Base-by-base conservation (phyloP, 2,888 invertebrate genomes). In the Athripsodes cinereus region DNA sequence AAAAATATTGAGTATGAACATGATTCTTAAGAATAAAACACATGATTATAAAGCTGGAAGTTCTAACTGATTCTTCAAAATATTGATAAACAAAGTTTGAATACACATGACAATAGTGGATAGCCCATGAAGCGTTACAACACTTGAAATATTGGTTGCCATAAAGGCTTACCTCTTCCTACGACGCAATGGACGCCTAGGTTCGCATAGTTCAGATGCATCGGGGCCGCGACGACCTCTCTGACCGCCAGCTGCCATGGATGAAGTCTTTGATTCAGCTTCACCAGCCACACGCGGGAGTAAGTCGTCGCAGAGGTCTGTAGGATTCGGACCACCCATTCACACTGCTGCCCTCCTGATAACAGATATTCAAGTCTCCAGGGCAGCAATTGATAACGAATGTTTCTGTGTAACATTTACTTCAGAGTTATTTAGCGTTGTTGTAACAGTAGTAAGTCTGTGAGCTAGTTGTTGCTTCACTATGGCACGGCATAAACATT, bases 281-380 rank as follows among this genome's bases (percentile, higher is more conserved):
- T 53, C 60, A 22, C 54, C 55, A 54, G 47, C 51, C 54, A 40
- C 40, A n/a, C 21, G 51, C 48, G 52, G 44, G 40, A 58, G 55
- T 46, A 51, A 46, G 26, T 55, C 58, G 19, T 40, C 51, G 52
- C 53, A 35, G 44, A 56, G 53, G 22, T 56, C 55, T 13, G 48
- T 31, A 50, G 52, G 22, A 44, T 40, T 51, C 34, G 60, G 47
- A 31, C 54, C 60, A 46, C 56, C 57, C 60, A 54, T 60, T 55
- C 54, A 57, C 26, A 26, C 26, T 26, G 3, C 26, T 26, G 26
- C 26, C 26, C 5, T 26, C 26, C 26, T 26, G 5, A 26, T 26
- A 26, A 6, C 3, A 6, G 10, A 26, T 26, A 26, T 26, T 26
- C 10, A 26, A 26, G 10, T 26, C 26, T 26, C 26, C 5, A 26